Conservation (phyloP, 2,888 invertebrate genomes). For the Drosophila barbarae region DNA sequence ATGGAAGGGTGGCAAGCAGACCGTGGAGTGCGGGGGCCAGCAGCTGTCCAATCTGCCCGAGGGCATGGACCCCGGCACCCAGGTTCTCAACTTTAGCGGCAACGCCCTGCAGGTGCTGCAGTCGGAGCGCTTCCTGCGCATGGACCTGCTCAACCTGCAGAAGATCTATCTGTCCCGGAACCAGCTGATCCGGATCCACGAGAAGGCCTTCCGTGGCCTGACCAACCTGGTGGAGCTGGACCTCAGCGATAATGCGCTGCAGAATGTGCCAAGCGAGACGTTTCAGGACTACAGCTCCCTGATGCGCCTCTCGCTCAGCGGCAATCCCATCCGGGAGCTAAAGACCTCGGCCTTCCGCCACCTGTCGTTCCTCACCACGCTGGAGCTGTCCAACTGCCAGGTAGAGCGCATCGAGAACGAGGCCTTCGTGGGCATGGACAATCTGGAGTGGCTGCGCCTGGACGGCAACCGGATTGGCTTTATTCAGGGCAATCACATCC, state of each 20-base stretch:
- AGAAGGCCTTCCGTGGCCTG: constrained; percentile 89
- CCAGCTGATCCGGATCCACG: constrained; percentile 88
- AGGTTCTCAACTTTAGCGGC: constrained; percentile 91
- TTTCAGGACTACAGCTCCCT: constrained; percentile 89
- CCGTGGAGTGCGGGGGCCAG: constrained; percentile 91
- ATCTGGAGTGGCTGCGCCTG: constrained; percentile 90
- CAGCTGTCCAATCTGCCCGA: constrained; percentile 88
- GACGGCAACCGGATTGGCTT: constrained; percentile 89
- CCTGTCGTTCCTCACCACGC: constrained; percentile 87
- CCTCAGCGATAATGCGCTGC: constrained; percentile 89
- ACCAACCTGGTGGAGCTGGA: constrained; percentile 94
- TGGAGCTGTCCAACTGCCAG: constrained; percentile 91
- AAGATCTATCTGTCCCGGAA: constrained; percentile 91
- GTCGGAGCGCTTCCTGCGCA: constrained; percentile 88
- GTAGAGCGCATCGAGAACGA: constrained; percentile 88
- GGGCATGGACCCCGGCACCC: constrained; percentile 90
- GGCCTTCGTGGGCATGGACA: constrained; percentile 89
- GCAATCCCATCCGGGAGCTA: constrained; percentile 89
- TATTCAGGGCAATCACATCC: constrained; percentile 85
- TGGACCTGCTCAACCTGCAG: constrained; percentile 91
- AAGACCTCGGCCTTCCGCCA: constrained; percentile 87
- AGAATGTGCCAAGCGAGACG: constrained; percentile 88
- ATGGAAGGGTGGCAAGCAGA: constrained; percentile 95
- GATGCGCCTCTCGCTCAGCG: constrained; percentile 90
- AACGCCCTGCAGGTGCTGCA: constrained; percentile 90